Evolutionary conservation across 2,797 vertebrate genomes (phyloP), one percentile per base, ranked within the genome.

Genomic region (Mormyrus proboscirostris): DNA sequence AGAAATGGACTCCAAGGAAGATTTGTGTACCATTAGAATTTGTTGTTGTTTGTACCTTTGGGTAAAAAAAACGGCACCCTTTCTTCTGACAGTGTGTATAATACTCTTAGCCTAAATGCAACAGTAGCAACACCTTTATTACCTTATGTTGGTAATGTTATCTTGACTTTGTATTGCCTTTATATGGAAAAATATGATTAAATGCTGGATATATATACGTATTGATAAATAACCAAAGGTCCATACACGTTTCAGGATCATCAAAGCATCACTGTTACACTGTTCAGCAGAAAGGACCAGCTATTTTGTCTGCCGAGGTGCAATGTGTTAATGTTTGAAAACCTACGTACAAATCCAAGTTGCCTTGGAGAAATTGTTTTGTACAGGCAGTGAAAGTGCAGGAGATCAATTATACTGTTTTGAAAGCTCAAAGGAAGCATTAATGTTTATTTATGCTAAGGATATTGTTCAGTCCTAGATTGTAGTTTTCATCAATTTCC

Each of bases 371-470:
- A 86, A 86, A 57, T 55, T 85, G 25, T 85, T 55, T 86, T 86
- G 50, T 19, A 86, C 50, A 10, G 51, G 14, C 29, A 85, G 16
- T 33, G 49, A 57, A 86, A 86, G 49, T 82, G 41, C 41, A 82
- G 69, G 76, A 82, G 76, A 82, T 82, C 19, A 69, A 57, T 88
- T 62, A 87, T 65, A 8, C 41, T 69, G 50, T 55, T 47, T 49
- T 65, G 86, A 44, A 65, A 44, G 51, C 19, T 65, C 22, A 22
- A 49, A 73, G 59, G 87, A 51, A 73, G n/a, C 65, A 51, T 22
- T 41, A 76, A 87, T 87, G 53, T 87, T 87, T 87, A 62, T 49
- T 87, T 87, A 41, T 87, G 50, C 29, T 38, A 87, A 76, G 86
- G 12, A 88, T 62, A 62, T 69, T 38, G 47, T 50, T 69, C 65